Base-by-base conservation (phyloP, 2,888 invertebrate species). In the Meiosimyza decipiens region DNA sequence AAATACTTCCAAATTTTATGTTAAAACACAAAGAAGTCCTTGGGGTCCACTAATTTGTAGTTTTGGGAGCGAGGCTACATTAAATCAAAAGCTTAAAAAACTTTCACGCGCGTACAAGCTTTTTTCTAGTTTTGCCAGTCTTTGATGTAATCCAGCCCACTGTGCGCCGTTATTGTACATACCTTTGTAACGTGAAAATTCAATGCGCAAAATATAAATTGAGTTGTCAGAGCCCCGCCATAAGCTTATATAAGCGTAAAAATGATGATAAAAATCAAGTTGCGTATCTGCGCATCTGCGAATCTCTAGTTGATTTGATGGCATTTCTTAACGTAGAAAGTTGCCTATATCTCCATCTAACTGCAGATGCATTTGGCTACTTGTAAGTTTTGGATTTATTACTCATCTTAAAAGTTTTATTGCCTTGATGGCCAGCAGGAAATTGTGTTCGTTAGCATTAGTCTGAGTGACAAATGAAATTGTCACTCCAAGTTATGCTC, bases 381-480 rank as follows among this genome's bases (percentile, higher is more conserved):
- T 64, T 22, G 12, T 22, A 11, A 1, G 15, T 50, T 50, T 28
- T 51, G 13, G 15, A 16, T 57, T 18, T 57, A 6, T 62, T 16
- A 40, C 40, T 28, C 7, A 59, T 59, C 15, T 28, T 62, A 40
- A 40, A 40, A 40, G 40, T 40, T 40, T 62, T 62, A 2, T 40
- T 7, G 28, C 11, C 7, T 22, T 51, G 51, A 51, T 15, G 28
- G 16, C 50, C 70, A 63, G 49, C 70, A 63, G 70, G 70, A 70
- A 70, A 63, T 70, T 18, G 22, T 47, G 63, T 62, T 63, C 54
- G 59, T 9, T 40, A 7, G 40, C 40, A 40, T 40, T 40, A 40
- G 40, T 59, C 60, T 69, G 63, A 70, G 62, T 63, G 70, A 70
- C 70, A 70, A 63, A 63, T 70, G 63, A 70, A 70, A 63, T 63